Evolutionary conservation across 2,113 vertebrate genomes (phyloP), one percentile per base, ranked within the genome.

Genomic region (Gobio gobio): DNA sequence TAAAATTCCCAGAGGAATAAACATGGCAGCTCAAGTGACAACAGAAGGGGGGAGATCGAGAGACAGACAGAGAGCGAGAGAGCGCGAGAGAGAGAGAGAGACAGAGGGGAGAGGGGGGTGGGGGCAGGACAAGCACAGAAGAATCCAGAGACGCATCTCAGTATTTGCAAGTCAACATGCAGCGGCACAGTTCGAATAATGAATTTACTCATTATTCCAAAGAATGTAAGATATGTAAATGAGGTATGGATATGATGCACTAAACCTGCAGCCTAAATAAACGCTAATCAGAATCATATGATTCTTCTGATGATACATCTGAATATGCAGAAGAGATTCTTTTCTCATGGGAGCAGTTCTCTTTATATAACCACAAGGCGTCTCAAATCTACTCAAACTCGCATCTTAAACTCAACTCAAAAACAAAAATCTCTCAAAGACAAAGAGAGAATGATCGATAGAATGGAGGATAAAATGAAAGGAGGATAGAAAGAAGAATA

Each of bases 151-250:
- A 72, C 8, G 6, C 12, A 14, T 51, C 45, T 36, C 24, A 81
- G 47, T 36, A n/a, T 51, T 81, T 81, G 26, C 33, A 72, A 72
- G 47, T 72, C 26, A 83, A 73, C 64, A 24, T 72, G 22, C 79
- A 54, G 63, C 20, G 13, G 61, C 58, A 51, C 68, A 40, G 29
- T 9, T 45, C 3, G 10, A 78, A 88, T 47, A 80, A 88, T 54
- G 43, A 84, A 54, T 64, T 84, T 45, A 63, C 78, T 88, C 18
- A 78, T 85, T 84, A 86, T 85, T 85, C 82, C 63, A 47, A 36
- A 63, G 51, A 86, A 54, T 77, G 40, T 63, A 45, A 64, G 63
- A 78, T 64, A 56, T 58, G 79, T 76, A 22, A 72, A 86, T 72
- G 72, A 86, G 59, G 40, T 36, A 70, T 22, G 36, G 33, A 58